Evolutionary conservation across 1,140 invertebrate genomes (phyloP).

Genomic region (Tribolium castaneum): DNA sequence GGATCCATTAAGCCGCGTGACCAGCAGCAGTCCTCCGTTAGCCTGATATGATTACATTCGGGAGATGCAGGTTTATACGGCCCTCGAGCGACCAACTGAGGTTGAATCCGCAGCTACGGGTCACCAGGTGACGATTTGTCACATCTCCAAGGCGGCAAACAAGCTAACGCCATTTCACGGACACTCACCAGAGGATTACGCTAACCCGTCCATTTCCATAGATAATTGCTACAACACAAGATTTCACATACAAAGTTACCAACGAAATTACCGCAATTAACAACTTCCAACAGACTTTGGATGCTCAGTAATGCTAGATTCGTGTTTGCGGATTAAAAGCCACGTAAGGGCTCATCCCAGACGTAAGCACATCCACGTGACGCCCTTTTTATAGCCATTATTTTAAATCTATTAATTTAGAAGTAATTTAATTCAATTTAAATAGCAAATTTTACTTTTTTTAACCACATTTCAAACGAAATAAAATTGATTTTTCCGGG

Average conservation of each 20-base stretch:
- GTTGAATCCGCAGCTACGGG: slow-evolving; percentile 56
- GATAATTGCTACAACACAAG: slow-evolving; percentile 46
- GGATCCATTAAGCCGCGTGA: slow-evolving; percentile 55
- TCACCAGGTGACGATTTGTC: slow-evolving; percentile 63
- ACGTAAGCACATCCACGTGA: background rate
- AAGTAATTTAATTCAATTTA: too few relatives aligned
- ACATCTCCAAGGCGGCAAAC: slow-evolving; percentile 61
- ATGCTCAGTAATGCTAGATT: slow-evolving; percentile 27
- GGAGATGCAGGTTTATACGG: slow-evolving; percentile 57
- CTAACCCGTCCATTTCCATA: slow-evolving; percentile 46
- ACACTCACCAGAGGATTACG: slow-evolving; percentile 51
- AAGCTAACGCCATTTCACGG: slow-evolving; percentile 60
- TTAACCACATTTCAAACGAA: too few relatives aligned
- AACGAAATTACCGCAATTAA: slow-evolving; percentile 49
- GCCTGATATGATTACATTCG: slow-evolving; percentile 57
- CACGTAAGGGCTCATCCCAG: background rate
- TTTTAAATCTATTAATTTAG: too few relatives aligned
- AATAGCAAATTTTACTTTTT: too few relatives aligned
- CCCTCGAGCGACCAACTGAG: slow-evolving; percentile 53
- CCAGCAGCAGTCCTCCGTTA: slow-evolving; percentile 42
- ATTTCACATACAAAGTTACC: slow-evolving; percentile 42
- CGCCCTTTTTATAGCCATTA: too few relatives aligned
- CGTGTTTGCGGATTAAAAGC: slow-evolving; percentile 32
- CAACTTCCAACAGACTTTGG: slow-evolving; percentile 34
- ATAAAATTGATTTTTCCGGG: too few relatives aligned